Percentiles rank a stretch among this genome's conserved stretches.
Conservation (phyloP, 2,888 invertebrate genomes). For the Congeria kusceri region DNA sequence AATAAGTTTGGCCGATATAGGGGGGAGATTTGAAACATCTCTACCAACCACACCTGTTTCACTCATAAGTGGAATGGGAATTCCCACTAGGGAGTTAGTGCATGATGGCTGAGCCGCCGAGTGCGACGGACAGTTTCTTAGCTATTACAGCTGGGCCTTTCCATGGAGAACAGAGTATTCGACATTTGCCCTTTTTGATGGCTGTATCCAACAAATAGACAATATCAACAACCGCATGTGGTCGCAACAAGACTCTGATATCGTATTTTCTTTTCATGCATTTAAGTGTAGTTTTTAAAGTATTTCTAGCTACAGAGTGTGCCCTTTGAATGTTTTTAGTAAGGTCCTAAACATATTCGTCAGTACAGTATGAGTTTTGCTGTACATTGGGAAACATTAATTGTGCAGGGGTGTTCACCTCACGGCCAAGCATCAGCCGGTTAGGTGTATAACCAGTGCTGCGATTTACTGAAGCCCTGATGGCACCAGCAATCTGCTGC, state of each 20-base stretch:
- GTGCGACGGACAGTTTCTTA: no score
- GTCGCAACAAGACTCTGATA: constrained; percentile 1
- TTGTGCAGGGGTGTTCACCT: constrained; percentile 21
- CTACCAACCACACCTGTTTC: no score
- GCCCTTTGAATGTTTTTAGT: not conserved
- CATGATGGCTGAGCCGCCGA: no score
- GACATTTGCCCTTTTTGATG: not conserved
- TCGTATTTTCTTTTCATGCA: constrained; percentile 34
- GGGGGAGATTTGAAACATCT: no score
- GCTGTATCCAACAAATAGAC: constrained; percentile 17
- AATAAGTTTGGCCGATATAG: no score
- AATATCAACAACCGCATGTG: constrained; percentile 13
- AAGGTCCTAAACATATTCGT: constrained; percentile 9
- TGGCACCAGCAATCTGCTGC: constrained; percentile 10
- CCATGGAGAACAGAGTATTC: constrained; percentile 6
- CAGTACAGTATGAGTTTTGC: not conserved
- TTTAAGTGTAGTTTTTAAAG: constrained; percentile 14
- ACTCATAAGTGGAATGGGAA: no score
- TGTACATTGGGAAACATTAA: constrained; percentile 16
- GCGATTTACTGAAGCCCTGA: constrained; percentile 20
- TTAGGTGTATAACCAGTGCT: constrained; percentile 27
- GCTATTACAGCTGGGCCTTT: constrained; percentile 20
- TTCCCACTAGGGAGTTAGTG: no score
- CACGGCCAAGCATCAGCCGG: constrained; percentile 22
- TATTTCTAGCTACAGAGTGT: constrained; percentile 9